Percentiles rank a stretch among this genome's conserved stretches.
phyloP scores from a whole-genome alignment of 2,888 invertebrate species.

The Stenoptilia bipunctidactyla region DNA sequence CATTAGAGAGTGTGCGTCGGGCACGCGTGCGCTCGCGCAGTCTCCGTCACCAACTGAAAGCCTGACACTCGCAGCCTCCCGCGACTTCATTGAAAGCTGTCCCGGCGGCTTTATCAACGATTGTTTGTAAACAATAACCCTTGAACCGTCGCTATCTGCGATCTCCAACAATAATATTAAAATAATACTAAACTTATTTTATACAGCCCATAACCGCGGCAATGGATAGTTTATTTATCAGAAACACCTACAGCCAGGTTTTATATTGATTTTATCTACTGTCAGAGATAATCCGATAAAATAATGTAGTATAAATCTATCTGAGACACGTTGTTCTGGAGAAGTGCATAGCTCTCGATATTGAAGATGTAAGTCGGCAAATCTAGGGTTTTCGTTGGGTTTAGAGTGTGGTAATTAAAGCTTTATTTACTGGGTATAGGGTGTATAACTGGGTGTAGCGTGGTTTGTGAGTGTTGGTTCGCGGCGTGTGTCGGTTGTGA shows the following conservation, averaged over 20 bases:
- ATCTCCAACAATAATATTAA: neutral
- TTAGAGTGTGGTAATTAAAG: too few species aligned
- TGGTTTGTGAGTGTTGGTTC: slow-evolving; percentile 10
- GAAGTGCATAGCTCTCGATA: slow-evolving; percentile 18
- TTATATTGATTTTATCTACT: slow-evolving; percentile 5
- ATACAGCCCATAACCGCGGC: neutral
- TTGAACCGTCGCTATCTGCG: neutral
- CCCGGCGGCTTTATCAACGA: slow-evolving; percentile 10
- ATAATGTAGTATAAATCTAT: slow-evolving; percentile 20
- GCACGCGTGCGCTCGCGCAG: slow-evolving; percentile 62
- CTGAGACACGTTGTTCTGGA: slow-evolving; percentile 12
- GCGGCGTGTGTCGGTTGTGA: slow-evolving; percentile 36
- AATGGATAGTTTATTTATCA: neutral
- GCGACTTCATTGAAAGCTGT: slow-evolving; percentile 32
- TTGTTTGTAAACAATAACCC: slow-evolving; percentile 13
- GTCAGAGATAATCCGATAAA: slow-evolving; percentile 13
- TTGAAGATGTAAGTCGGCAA: neutral
- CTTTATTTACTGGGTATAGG: neutral
- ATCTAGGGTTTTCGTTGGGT: neutral
- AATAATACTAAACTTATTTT: neutral
- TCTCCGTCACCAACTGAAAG: slow-evolving; percentile 56
- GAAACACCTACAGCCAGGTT: neutral
- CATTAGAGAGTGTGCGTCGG: slow-evolving; percentile 21
- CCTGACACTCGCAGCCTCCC: slow-evolving; percentile 53
- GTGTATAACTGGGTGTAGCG: neutral